phyloP scores from a whole-genome alignment of 1,140 invertebrate genomes.

The Popillia japonica region DNA sequence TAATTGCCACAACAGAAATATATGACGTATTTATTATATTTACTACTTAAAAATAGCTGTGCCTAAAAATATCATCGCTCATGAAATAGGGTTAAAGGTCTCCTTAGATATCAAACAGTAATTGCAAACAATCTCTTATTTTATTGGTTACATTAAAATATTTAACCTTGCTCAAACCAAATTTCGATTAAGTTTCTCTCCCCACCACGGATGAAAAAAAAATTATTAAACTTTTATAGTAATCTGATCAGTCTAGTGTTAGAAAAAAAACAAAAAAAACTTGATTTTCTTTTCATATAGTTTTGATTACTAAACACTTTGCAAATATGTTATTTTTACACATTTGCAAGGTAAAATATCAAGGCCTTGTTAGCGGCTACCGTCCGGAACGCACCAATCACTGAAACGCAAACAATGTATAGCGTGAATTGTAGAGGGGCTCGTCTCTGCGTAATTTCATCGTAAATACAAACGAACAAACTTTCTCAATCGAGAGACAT shows the following conservation, averaged over 20 bases:
- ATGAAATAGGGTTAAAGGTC: too few relatives aligned
- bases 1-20: too few relatives aligned
- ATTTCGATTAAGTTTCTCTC: not conserved
- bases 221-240: not conserved
- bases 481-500: not conserved
- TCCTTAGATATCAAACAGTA: too few relatives aligned
- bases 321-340: not conserved
- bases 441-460: slow-evolving; percentile 9
- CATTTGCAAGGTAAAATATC: slow-evolving; percentile 3
- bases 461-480: not conserved
- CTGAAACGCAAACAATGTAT: not conserved
- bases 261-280: not conserved
- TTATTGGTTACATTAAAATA: not conserved
- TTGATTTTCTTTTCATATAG: too few relatives aligned
- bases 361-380: not conserved
- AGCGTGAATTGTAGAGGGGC: not conserved
- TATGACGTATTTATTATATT: too few relatives aligned
- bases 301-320: too few relatives aligned
- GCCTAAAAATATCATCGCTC: too few relatives aligned
- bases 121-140: too few relatives aligned
- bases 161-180: not conserved
- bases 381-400: not conserved
- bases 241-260: not conserved
- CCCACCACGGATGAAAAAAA: not conserved
- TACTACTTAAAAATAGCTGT: too few relatives aligned